Percentiles rank a stretch among this genome's conserved stretches.
Conservation (phyloP, 2,888 invertebrate species). For the Mongoloraphidia duomilia region DNA sequence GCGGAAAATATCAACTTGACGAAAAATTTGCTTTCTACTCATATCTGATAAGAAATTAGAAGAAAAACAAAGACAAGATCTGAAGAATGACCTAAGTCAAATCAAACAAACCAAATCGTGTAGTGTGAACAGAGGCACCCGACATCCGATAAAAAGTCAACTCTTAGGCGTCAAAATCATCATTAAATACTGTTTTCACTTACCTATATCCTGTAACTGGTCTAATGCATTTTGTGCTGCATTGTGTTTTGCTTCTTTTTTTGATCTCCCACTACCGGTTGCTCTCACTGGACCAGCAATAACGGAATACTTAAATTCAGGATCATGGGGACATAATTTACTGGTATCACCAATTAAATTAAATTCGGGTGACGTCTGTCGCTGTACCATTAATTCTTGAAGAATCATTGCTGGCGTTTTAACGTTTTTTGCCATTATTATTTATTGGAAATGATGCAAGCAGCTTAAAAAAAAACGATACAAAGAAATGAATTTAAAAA, state of each 20-base stretch:
- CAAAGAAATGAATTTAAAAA: too few relatives aligned
- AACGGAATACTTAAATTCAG: constrained; percentile 26
- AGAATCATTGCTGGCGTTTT: constrained; percentile 34
- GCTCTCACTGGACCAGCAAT: constrained; percentile 22
- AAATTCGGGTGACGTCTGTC: constrained; percentile 25
- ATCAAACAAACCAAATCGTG: too few relatives aligned
- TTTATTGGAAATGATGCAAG: not conserved
- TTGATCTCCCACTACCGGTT: constrained; percentile 26
- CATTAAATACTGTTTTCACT: not conserved
- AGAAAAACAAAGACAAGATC: too few relatives aligned
- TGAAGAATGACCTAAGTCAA: too few relatives aligned
- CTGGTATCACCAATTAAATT: constrained; percentile 26
- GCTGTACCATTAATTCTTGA: constrained; percentile 31
- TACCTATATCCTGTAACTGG: constrained; percentile 18
- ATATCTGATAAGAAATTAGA: too few relatives aligned
- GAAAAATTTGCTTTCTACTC: too few relatives aligned
- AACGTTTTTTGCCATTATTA: too few relatives aligned
- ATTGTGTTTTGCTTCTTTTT: constrained; percentile 31
- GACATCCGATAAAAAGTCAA: too few relatives aligned
- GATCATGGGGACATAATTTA: constrained; percentile 15
- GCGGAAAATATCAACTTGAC: too few relatives aligned
- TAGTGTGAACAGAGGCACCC: too few relatives aligned
- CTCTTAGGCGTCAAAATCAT: too few relatives aligned
- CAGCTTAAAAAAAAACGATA: constrained; percentile 5
- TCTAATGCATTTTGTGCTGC: constrained; percentile 28